phyloP scores from a whole-genome alignment of 64 coral and sea anemone genomes.

The Stichodactyla helianthus region DNA sequence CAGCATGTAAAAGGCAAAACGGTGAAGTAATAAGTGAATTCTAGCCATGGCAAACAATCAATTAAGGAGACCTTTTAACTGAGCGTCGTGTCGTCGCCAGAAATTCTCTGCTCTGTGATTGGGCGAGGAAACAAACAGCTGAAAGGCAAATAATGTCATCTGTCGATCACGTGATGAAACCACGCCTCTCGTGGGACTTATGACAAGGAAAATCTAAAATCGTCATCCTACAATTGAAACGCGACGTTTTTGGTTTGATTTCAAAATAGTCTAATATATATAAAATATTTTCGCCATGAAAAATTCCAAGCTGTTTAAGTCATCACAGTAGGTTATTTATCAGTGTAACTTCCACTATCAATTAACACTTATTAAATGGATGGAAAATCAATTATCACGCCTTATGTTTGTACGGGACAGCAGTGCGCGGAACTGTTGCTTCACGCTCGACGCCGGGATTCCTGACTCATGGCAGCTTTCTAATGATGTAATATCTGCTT shows the following conservation, averaged over 20 bases:
- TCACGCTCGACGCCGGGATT: conserved; percentile 54
- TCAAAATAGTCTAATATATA: background rate
- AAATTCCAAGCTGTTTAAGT: conserved; percentile 28
- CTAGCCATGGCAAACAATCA: conserved; percentile 89
- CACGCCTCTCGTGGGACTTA: conserved; percentile 14
- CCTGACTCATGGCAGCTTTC: conserved; percentile 40
- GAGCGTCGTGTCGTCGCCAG: conserved; percentile 92
- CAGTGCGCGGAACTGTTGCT: conserved; percentile 35
- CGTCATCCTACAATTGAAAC: background rate
- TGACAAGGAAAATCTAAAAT: conserved; percentile 9
- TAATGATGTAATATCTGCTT: conserved; percentile 28
- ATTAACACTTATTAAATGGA: conserved; percentile 74
- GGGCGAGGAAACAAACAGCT: conserved; percentile 51
- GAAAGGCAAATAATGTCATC: conserved; percentile 76
- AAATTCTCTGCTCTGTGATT: conserved; percentile 43
- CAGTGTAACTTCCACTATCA: conserved; percentile 65
- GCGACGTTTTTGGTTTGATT: background rate
- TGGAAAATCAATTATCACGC: conserved; percentile 72
- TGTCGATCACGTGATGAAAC: conserved; percentile 57
- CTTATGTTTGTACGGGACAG: conserved; percentile 65
- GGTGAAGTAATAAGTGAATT: conserved; percentile 86
- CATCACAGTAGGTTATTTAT: conserved; percentile 43
- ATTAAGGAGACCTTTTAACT: conserved; percentile 98
- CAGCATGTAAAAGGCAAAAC: conserved; percentile 32
- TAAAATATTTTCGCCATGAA: background rate